phyloP scores from a whole-genome alignment of 2,797 vertebrate genomes.

The Sebastes miniatus region DNA sequence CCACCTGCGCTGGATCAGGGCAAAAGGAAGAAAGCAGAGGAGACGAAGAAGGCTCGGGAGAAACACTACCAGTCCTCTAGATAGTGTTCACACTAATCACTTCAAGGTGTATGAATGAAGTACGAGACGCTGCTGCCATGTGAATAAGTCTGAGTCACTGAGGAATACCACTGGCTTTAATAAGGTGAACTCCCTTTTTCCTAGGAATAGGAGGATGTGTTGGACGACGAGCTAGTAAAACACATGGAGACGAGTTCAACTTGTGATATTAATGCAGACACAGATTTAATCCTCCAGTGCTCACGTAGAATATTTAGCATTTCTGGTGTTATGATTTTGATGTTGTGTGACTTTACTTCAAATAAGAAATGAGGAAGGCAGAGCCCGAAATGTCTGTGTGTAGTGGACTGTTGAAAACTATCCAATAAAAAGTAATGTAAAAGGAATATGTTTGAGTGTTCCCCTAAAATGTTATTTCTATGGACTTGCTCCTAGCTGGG shows the following conservation, averaged over 20 bases:
- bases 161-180: background rate
- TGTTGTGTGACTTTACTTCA: background rate
- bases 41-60: background rate
- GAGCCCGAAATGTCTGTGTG: fast-evolving
- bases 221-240: background rate
- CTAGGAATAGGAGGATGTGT: background rate
- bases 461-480: background rate
- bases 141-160: background rate
- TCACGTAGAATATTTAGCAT: background rate
- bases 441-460: background rate
- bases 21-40: background rate
- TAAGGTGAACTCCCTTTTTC: constrained; percentile 37
- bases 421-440: background rate
- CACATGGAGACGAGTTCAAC: background rate
- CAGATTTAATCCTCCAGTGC: background rate
- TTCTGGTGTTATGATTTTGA: background rate
- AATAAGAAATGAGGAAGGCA: background rate
- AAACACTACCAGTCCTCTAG: background rate
- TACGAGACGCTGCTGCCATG: constrained; percentile 10
- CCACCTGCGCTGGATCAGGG: constrained; percentile 52
- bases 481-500: background rate
- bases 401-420: background rate
- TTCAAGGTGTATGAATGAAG: constrained; percentile 24
- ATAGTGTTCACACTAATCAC: constrained; percentile 11
- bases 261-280: background rate